Base-by-base conservation (phyloP, 2,888 invertebrate genomes). In the Cosmia pyralina region DNA sequence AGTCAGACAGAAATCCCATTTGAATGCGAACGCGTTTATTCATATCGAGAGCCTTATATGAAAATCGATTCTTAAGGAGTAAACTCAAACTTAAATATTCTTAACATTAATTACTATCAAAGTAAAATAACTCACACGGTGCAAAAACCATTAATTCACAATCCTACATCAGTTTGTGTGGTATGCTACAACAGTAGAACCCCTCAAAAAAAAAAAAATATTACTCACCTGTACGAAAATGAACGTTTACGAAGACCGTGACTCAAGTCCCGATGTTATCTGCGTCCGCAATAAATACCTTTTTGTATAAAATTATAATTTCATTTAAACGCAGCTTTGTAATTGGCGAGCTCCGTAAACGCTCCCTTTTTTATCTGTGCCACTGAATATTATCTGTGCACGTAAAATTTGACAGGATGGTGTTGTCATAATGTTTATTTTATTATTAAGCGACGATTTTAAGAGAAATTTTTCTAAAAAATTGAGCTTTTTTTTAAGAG, bases 271-370 rank as follows among this genome's bases (percentile, higher is more conserved):
- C 77, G 88, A 90, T 91, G 77, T 79, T 87, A 89, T 90, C 90
- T 75, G 65, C 72, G 55, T 74, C 80, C 82, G 79, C 83, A 90
- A 88, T 90, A 89, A 89, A 89, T 90, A 87, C 87, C 83, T 76
- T 79, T 75, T 83, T 83, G 88, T 87, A 89, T 90, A 88, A 91
- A 89, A 91, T 91, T 90, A 90, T 92, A 90, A 92, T 91, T 90
- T 89, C 75, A 90, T 91, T 90, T 88, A 86, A 90, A 88, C 84
- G 82, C 79, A 82, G 75, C 72, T 75, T 85, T 85, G 85, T 91
- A 91, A 92, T 90, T 90, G 89, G 87, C 79, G 77, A 79, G 86
- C 82, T 85, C 83, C 83, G 84, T 88, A 81, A 86, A 87, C 81
- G 84, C 69, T 81, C 74, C 77, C 79, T 81, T 85, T 87, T 85